Conservation (phyloP, 2,797 vertebrate species). For the Hyperoplus immaculatus region DNA sequence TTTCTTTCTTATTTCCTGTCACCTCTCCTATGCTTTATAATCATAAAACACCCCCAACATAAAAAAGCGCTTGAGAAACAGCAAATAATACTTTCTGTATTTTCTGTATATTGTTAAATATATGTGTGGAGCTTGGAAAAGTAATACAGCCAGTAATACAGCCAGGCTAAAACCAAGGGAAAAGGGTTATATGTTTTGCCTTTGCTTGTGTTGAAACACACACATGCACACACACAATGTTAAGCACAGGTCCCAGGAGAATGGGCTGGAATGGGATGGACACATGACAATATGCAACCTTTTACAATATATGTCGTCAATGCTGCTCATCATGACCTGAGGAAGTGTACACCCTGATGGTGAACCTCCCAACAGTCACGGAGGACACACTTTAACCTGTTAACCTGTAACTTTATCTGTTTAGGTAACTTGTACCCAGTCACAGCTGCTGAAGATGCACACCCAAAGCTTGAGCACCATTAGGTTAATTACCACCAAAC, state of each 20-base stretch:
- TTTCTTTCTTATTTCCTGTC: not conserved
- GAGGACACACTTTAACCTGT: conserved; percentile 64
- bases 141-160: not conserved
- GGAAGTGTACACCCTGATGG: conserved; percentile 70
- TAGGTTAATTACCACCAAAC: conserved; percentile 24
- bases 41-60: too few species aligned
- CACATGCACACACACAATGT: not conserved
- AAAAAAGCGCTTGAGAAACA: not conserved
- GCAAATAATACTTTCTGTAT: not conserved
- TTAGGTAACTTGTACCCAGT: conserved; percentile 27
- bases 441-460: conserved; percentile 44
- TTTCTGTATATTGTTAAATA: not conserved
- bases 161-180: not conserved
- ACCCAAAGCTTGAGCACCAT: conserved; percentile 36
- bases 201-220: conserved; percentile 1
- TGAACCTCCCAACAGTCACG: conserved; percentile 45
- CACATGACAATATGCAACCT: not conserved
- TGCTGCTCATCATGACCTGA: conserved; percentile 48
- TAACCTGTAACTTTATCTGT: conserved; percentile 50
- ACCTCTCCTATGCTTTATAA: not conserved
- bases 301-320: conserved; percentile 40
- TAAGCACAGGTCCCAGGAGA: conserved; percentile 35
- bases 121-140: not conserved
- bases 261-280: conserved; percentile 37
- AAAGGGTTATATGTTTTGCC: not conserved